Evolutionary conservation across 2,113 vertebrate genomes (phyloP).

Genomic region (Hystrix cristata): DNA sequence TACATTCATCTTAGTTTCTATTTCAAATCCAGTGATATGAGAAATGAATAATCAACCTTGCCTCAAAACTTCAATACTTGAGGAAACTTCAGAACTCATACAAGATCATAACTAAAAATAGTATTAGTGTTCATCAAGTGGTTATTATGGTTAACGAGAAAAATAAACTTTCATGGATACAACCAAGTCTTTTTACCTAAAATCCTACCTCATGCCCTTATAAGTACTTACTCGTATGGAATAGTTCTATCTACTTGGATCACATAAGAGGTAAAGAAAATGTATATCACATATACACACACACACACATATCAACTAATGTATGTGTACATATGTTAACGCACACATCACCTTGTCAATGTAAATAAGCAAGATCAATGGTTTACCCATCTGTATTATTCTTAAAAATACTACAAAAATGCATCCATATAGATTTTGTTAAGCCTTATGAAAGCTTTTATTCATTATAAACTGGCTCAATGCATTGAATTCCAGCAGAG

Average conservation of each 20-base stretch:
- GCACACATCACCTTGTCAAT: not conserved
- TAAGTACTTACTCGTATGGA: not conserved
- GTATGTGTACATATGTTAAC: no score
- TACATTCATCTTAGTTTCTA: not conserved
- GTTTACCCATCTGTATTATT: not conserved
- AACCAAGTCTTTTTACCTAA: not conserved
- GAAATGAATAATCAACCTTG: not conserved
- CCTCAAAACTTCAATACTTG: not conserved
- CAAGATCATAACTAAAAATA: not conserved
- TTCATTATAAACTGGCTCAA: not conserved
- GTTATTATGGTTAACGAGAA: not conserved
- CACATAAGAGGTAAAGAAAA: not conserved
- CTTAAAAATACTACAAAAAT: not conserved
- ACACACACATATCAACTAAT: not conserved
- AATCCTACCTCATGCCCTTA: not conserved
- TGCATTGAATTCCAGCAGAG: not conserved
- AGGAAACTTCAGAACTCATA: not conserved
- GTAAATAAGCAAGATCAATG: not conserved
- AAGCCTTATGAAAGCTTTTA: not conserved
- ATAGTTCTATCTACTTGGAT: not conserved
- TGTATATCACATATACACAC: not conserved
- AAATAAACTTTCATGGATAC: not conserved
- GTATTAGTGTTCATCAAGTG: not conserved
- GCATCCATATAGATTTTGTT: not conserved
- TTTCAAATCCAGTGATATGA: not conserved